phyloP scores from a whole-genome alignment of 2,888 invertebrate genomes.

The Drosophila macrospina region DNA sequence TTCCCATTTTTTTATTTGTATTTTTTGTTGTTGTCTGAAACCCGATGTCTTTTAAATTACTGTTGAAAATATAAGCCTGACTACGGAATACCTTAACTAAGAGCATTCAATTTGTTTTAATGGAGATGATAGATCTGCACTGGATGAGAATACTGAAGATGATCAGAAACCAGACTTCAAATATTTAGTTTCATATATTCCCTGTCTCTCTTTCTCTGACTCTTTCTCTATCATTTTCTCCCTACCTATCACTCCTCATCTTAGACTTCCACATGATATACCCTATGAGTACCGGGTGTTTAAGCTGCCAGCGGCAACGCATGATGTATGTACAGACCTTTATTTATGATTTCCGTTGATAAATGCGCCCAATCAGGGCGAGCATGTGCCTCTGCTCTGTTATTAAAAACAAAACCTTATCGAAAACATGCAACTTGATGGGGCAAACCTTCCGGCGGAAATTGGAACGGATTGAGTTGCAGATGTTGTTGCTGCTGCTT shows the following conservation, averaged over 20 bases:
- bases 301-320: constrained; percentile 22
- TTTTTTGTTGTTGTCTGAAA: constrained; percentile 1
- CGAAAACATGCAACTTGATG: constrained; percentile 59
- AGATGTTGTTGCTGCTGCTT: constrained; percentile 20
- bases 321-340: constrained; percentile 71
- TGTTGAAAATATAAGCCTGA: background rate
- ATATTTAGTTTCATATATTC: too few relatives aligned
- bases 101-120: too few relatives aligned
- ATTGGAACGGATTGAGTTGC: constrained; percentile 16
- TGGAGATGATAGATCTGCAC: too few relatives aligned
- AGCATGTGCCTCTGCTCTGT: constrained; percentile 23
- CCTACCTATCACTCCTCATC: too few relatives aligned
- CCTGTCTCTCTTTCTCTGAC: background rate
- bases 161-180: too few relatives aligned
- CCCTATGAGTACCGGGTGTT: constrained; percentile 19
- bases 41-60: background rate
- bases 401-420: constrained; percentile 62
- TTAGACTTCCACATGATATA: constrained; percentile 25
- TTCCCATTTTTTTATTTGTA: constrained; percentile 11
- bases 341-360: constrained; percentile 83
- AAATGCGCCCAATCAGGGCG: constrained; percentile 57
- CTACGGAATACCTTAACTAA: constrained; percentile 16
- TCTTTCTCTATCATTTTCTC: background rate
- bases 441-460: constrained; percentile 23
- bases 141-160: too few relatives aligned